phyloP scores from a whole-genome alignment of 2,888 invertebrate genomes.

The Globia sparganii region DNA sequence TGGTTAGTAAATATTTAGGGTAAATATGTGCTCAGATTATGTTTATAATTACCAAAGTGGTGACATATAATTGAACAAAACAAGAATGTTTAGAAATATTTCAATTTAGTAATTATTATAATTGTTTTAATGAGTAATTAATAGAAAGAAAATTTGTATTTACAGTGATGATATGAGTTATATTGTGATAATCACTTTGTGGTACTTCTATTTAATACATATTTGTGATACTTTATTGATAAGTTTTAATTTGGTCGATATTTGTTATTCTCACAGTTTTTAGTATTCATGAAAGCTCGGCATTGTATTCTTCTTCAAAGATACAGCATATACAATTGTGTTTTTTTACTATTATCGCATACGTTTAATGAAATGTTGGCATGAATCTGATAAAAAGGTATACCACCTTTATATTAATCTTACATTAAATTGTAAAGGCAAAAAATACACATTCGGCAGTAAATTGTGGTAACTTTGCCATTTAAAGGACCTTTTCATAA shows the following conservation, averaged over 20 bases:
- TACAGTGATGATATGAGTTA: neutral
- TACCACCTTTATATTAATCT: neutral
- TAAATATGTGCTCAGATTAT: neutral
- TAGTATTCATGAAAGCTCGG: conserved; percentile 20
- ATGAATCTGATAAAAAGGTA: neutral
- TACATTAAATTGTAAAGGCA: neutral
- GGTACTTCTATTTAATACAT: neutral
- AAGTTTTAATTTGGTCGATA: neutral
- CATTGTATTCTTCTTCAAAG: conserved; percentile 20
- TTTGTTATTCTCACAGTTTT: conserved; percentile 24
- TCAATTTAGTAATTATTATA: neutral
- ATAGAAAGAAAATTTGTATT: neutral
- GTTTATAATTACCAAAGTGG: conserved; percentile 4
- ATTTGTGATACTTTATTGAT: neutral
- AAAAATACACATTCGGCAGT: neutral
- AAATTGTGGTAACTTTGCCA: neutral
- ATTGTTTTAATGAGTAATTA: conserved; percentile 4
- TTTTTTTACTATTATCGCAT: conserved; percentile 1
- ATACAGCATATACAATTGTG: neutral
- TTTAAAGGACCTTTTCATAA: conserved; percentile 15
- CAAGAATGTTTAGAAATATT: conserved; percentile 2
- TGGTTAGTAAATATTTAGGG: neutral
- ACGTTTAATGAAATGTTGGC: neutral
- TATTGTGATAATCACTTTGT: conserved; percentile 10
- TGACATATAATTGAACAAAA: conserved; percentile 8